Conservation (phyloP, 2,113 vertebrate genomes). For the Hepsetus odoe region DNA sequence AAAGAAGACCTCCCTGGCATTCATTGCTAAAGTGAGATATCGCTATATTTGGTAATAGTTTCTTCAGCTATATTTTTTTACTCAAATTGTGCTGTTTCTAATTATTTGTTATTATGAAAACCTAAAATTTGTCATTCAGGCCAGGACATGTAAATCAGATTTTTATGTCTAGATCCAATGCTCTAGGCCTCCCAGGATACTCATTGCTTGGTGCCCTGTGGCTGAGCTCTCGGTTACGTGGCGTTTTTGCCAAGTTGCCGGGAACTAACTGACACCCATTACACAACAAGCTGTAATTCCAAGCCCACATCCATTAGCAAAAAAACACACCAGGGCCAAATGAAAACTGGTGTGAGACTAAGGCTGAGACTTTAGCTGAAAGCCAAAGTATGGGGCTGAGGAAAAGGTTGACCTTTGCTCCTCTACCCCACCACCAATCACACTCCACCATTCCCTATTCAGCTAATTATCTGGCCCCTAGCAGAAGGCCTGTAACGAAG, state of each 20-base stretch:
- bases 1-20: too few species aligned
- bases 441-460: constrained; percentile 44
- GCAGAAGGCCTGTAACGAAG: constrained; percentile 63
- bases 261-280: constrained; percentile 11
- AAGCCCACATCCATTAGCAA: neutral
- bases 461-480: constrained; percentile 69
- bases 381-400: neutral
- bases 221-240: neutral
- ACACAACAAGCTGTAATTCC: neutral
- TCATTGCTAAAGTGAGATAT: too few species aligned
- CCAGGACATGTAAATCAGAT: neutral
- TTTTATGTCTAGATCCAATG: neutral
- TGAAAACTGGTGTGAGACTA: neutral
- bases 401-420: constrained; percentile 6
- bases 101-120: too few species aligned
- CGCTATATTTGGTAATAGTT: too few species aligned
- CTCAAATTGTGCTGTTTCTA: too few species aligned
- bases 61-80: too few species aligned
- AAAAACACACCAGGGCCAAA: neutral
- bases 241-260: neutral
- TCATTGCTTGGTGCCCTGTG: neutral
- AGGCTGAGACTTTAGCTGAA: neutral
- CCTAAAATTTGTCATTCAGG: neutral
- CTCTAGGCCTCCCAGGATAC: neutral
- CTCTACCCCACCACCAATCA: neutral